Evolutionary conservation across 2,113 vertebrate genomes (phyloP).

Genomic region (Alethe diademata): DNA sequence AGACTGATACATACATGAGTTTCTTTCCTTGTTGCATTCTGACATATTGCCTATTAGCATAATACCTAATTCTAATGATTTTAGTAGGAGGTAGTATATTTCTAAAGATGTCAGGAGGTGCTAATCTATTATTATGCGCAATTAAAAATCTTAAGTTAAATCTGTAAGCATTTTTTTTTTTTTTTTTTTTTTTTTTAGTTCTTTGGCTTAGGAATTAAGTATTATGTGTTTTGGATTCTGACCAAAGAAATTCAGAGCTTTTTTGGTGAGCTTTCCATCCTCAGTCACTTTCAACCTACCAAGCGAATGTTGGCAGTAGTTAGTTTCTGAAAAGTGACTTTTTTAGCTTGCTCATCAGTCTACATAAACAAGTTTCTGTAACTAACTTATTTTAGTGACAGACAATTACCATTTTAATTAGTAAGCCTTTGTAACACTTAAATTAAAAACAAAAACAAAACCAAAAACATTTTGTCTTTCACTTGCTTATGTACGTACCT

Average conservation of each 20-base stretch:
- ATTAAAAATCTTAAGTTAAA: not conserved
- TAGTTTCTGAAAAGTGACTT: not conserved
- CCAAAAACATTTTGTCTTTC: not conserved
- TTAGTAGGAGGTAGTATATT: not conserved
- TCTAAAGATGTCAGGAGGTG: not conserved
- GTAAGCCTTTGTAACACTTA: not conserved
- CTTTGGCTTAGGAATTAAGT: not conserved
- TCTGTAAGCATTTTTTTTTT: not conserved
- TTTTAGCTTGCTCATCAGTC: not conserved
- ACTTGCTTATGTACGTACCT: not conserved
- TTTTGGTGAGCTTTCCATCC: not conserved
- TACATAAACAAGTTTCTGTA: slow-evolving; percentile 2
- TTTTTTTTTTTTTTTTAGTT: not conserved
- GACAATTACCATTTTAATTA: not conserved
- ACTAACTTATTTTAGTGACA: not conserved
- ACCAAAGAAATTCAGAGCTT: not conserved
- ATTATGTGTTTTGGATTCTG: not conserved
- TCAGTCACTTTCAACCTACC: not conserved
- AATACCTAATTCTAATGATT: not conserved
- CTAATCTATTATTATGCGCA: not conserved
- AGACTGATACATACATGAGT: not conserved
- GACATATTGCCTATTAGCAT: not conserved
- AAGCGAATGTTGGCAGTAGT: not conserved
- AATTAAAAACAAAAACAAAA: not conserved
- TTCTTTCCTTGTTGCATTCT: not conserved